Evolutionary conservation across 2,113 vertebrate genomes (phyloP).

Genomic region (Malurus alboscapulatus): DNA sequence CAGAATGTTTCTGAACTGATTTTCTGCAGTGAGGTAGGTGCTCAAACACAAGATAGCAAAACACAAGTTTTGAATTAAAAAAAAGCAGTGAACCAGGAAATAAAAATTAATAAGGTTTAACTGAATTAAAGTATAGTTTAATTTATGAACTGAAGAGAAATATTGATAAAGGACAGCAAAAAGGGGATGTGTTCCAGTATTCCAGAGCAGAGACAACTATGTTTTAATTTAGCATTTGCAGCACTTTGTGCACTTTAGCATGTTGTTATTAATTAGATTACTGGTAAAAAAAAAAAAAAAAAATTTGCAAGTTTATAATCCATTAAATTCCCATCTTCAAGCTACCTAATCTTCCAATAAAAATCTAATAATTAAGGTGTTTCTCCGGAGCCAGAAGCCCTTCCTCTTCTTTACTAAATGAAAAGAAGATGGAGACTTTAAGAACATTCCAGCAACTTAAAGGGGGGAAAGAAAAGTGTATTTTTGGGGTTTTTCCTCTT

Average conservation of each 20-base stretch:
- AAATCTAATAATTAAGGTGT: background rate
- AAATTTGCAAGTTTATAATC: background rate
- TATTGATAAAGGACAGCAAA: background rate
- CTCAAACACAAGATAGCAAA: background rate
- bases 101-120: slow-evolving; percentile 15
- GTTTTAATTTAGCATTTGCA: background rate
- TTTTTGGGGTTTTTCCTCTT: fast-evolving
- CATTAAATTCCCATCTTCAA: background rate
- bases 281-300: background rate
- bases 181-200: background rate
- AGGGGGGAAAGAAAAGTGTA: fast-evolving
- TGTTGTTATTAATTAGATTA: background rate
- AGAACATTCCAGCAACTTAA: background rate
- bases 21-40: background rate
- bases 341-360: background rate
- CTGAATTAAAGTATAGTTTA: background rate
- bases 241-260: background rate
- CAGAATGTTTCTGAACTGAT: slow-evolving; percentile 1
- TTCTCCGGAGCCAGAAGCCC: background rate
- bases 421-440: background rate
- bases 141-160: background rate
- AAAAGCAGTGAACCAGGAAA: slow-evolving; percentile 14
- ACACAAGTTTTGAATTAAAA: slow-evolving; percentile 2
- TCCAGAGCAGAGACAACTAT: background rate
- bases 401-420: background rate